phyloP scores from a whole-genome alignment of 2,797 vertebrate genomes.

The Dermochelys coriacea region DNA sequence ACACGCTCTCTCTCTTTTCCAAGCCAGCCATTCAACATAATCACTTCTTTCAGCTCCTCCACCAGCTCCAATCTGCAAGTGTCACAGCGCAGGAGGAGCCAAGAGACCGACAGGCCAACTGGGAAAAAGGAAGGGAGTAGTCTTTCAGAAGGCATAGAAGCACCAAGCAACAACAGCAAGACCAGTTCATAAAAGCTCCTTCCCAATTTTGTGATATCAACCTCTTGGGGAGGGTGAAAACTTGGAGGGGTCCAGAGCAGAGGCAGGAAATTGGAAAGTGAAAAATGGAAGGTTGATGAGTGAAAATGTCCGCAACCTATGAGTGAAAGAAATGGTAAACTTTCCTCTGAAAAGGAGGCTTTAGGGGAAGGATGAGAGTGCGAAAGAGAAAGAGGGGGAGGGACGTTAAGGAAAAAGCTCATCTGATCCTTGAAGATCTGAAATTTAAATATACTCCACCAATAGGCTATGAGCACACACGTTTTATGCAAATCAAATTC shows the following conservation, averaged over 20 bases:
- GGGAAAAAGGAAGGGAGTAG: not conserved
- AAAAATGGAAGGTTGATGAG: not conserved
- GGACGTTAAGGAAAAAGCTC: not conserved
- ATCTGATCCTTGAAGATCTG: not conserved
- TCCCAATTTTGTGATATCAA: not conserved
- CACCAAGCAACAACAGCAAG: not conserved
- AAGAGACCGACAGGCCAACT: not conserved
- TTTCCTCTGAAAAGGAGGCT: conserved; percentile 11
- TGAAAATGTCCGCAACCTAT: not conserved
- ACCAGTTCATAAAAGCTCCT: not conserved
- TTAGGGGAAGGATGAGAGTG: not conserved
- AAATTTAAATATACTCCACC: not conserved
- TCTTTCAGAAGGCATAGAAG: not conserved
- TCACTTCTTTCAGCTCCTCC: not conserved
- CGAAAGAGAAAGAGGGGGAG: no score
- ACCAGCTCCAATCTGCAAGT: not conserved
- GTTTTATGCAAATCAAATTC: not conserved
- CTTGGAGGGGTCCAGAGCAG: not conserved
- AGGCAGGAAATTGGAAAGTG: not conserved
- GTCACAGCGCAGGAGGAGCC: not conserved
- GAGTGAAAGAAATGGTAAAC: not conserved
- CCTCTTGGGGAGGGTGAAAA: not conserved
- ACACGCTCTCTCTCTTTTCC: not conserved
- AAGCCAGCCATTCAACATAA: not conserved
- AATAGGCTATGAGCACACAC: not conserved